Conservation (phyloP, 2,888 invertebrate genomes). For the Sacculina carcini region DNA sequence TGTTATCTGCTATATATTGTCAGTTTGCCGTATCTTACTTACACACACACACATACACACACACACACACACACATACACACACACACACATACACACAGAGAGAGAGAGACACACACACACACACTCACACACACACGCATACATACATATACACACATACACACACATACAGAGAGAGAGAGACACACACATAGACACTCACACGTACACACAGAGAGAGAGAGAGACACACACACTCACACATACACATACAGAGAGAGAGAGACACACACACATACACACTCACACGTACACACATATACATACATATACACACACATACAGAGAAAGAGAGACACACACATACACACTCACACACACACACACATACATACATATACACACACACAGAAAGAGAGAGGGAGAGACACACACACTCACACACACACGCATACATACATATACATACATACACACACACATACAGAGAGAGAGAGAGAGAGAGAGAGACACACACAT, state of each 20-base stretch:
- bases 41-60: background rate
- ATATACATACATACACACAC: background rate
- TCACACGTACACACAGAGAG: background rate
- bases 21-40: constrained; percentile 23
- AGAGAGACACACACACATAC: background rate
- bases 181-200: too few species aligned
- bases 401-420: background rate
- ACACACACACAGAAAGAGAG: too few species aligned
- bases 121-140: background rate
- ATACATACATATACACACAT: background rate
- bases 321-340: background rate
- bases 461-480: too few species aligned
- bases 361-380: background rate
- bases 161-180: background rate
- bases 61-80: background rate
- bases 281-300: background rate
- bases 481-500: background rate
- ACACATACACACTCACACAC: background rate
- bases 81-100: background rate
- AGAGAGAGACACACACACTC: background rate
- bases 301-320: background rate
- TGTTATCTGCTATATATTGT: constrained; percentile 77
- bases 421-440: background rate
- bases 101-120: constrained; percentile 1
- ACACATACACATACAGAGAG: background rate